Conservation (phyloP, 2,797 vertebrate species). For the Sebastes cheni region DNA sequence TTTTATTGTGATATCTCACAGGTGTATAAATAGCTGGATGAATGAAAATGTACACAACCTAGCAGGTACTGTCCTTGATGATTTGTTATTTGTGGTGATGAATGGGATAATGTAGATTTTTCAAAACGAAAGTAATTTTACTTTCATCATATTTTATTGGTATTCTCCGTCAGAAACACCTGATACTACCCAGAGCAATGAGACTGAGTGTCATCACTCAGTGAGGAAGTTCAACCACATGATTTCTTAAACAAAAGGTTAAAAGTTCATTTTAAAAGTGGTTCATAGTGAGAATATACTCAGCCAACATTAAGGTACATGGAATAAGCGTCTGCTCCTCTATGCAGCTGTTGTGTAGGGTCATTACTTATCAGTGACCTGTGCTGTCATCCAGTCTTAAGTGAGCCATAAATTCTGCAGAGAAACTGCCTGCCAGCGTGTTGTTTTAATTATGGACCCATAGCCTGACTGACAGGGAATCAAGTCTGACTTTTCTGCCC, state of each 20-base stretch:
- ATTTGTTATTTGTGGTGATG: neutral
- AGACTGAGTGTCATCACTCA: neutral
- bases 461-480: constrained; percentile 65
- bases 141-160: neutral
- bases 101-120: neutral
- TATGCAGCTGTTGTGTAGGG: constrained; percentile 49
- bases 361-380: constrained; percentile 66
- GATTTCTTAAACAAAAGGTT: neutral
- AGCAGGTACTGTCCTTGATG: neutral
- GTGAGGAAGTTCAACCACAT: neutral
- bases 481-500: constrained; percentile 53
- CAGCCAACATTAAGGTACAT: neutral
- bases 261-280: constrained; percentile 1
- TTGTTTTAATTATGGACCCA: constrained; percentile 76
- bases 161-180: neutral
- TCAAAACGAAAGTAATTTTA: neutral
- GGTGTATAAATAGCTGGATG: neutral
- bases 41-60: neutral
- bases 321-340: constrained; percentile 24
- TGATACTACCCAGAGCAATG: neutral
- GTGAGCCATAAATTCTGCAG: constrained; percentile 63
- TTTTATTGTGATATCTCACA: neutral
- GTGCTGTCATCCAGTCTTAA: constrained; percentile 60
- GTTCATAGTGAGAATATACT: neutral
- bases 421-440: constrained; percentile 47